phyloP scores from a whole-genome alignment of 2,113 vertebrate species.

The Sisor rabdophorus region DNA sequence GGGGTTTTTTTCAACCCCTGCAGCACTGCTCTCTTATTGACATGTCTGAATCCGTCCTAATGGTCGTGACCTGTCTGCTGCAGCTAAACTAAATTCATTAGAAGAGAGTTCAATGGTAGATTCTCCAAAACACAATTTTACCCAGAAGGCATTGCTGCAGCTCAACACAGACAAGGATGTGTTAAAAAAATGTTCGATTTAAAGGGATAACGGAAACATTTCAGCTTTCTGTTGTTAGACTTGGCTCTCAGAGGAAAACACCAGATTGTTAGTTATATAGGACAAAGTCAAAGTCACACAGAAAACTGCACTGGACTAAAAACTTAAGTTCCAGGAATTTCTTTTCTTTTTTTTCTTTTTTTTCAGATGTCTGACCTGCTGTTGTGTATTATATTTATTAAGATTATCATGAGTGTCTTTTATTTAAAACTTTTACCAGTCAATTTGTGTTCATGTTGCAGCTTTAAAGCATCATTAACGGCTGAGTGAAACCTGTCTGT shows the following conservation, averaged over 20 bases:
- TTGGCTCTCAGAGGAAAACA: background rate
- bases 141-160: background rate
- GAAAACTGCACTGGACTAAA: too few species aligned
- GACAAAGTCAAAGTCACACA: background rate
- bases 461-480: slow-evolving; percentile 1
- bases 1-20: background rate
- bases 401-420: background rate
- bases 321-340: too few species aligned
- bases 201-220: background rate
- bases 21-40: background rate
- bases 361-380: too few species aligned
- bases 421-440: background rate
- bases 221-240: background rate
- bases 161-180: background rate
- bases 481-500: background rate
- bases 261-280: background rate
- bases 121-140: background rate
- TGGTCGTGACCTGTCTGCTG: background rate
- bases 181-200: background rate
- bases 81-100: background rate
- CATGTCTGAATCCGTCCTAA: background rate
- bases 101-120: background rate
- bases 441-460: slow-evolving; percentile 2
- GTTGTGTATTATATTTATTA: background rate
- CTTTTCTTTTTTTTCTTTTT: background rate